These are phyloP conservation scores for Yponomeuta malinellus DNA, from an alignment of 2,888 invertebrate species.

Conservation along the genomic window DNA sequence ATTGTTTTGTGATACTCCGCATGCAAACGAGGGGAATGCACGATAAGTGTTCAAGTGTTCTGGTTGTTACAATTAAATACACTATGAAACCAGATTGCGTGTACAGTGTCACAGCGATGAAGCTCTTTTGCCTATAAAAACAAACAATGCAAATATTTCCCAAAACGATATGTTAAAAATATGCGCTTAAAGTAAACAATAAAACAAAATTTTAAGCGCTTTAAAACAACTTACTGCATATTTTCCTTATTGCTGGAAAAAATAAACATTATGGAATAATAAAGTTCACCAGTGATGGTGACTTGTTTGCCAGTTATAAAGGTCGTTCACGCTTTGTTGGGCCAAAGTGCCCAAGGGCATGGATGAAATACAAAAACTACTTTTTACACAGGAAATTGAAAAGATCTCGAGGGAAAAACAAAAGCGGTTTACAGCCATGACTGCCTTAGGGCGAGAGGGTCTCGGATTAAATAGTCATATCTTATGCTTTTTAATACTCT, in stretches of 20 bases:
- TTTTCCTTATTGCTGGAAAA: too few species aligned
- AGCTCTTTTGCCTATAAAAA: too few species aligned
- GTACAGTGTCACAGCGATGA: background rate
- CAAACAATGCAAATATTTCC: too few species aligned
- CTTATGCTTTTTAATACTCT: background rate
- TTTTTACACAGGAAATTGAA: slow-evolving; percentile 3
- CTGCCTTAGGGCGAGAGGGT: background rate
- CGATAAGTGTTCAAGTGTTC: background rate
- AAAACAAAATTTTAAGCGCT: too few species aligned
- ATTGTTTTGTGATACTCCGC: background rate
- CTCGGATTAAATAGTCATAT: background rate
- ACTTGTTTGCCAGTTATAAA: background rate
- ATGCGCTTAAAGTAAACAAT: too few species aligned
- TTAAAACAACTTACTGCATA: too few species aligned
- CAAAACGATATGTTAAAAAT: too few species aligned
- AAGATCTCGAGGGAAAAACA: background rate
- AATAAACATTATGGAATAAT: too few species aligned
- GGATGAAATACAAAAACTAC: background rate
- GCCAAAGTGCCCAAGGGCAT: background rate
- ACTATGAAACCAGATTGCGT: background rate
- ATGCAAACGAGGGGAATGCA: background rate
- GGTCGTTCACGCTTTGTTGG: background rate
- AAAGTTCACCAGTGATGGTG: background rate
- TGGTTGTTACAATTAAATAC: background rate
- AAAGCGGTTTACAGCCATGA: background rate